Base-by-base conservation (phyloP, 2,113 vertebrate genomes). In the Coptodon rendalli region DNA sequence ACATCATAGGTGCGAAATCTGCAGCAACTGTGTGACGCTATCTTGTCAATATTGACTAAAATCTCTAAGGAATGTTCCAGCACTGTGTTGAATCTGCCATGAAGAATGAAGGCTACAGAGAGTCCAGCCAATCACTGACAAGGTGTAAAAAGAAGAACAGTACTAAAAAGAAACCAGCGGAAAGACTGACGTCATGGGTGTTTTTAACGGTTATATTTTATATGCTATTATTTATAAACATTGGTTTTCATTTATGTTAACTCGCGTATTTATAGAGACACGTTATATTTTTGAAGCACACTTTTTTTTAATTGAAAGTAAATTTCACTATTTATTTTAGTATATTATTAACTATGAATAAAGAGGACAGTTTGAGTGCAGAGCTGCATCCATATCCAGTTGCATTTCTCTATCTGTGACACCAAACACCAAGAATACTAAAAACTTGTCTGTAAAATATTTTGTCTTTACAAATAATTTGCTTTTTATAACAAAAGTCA, bases 201-300 rank as follows among this genome's bases (percentile, higher is more conserved):
- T 63, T 63, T 63, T 63, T 63, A 63, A 36, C 2, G 1, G 31
- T 63, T 2, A 63, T 3, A 63, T 34, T 63, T 19, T 34, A 19
- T 63, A 63, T 63, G 16, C 29, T 36, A 36, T 36, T 0, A 63
- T 63, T 63, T 63, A 7, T 36, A 36, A 63, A 36, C 6, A n/a
- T 34, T 0, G 1, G 59, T 63, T 36, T 63, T 63, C 59, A 36
- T 63, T 63, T 0, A 38, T 68, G 6, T 22, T 68, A 38, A 38
- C 19, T 2, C 8, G 19, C 0, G 1, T 22, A 43, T 68, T 40
- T 24, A 68, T 0, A n/a, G 10, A 17, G 63, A 40, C 34, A 38
- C 3, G 3, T 40, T 40, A 38, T 22, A 40, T 40, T 40, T 38
- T 40, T 68, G 36, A 8, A 68, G 19, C 34, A 66, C 6, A 5